Conservation (phyloP, 2,113 vertebrate species). For the Orthonyx spaldingii region DNA sequence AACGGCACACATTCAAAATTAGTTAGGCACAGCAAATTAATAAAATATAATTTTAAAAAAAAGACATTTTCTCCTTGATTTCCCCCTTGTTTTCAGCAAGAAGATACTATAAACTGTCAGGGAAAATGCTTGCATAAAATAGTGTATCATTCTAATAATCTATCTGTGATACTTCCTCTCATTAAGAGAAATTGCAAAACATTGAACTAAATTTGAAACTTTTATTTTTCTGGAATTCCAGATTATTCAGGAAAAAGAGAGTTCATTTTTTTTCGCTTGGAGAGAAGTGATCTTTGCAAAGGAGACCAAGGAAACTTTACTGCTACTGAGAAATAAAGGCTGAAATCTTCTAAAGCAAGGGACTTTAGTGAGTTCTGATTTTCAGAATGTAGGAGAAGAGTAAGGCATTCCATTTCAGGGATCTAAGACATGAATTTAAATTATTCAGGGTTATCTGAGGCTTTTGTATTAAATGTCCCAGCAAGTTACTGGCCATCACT, state of each 20-base stretch:
- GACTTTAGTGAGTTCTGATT: background rate
- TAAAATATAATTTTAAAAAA: accelerated
- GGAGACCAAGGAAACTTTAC: background rate
- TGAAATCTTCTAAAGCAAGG: background rate
- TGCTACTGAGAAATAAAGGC: background rate
- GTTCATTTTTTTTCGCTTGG: background rate
- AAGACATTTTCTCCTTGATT: background rate
- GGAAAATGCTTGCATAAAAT: background rate
- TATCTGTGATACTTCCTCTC: background rate
- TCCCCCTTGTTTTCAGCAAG: background rate
- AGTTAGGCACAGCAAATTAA: background rate
- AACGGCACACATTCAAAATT: background rate
- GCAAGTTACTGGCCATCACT: background rate
- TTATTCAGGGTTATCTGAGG: background rate
- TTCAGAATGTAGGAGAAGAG: background rate
- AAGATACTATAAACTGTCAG: background rate
- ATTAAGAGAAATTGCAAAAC: background rate
- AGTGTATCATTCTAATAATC: background rate
- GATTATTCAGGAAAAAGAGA: background rate
- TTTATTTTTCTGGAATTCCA: background rate
- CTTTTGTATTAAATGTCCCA: background rate
- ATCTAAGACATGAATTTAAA: background rate
- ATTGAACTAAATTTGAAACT: background rate
- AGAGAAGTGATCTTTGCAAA: background rate
- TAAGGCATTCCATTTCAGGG: background rate